These are phyloP conservation scores for Spicauda simplicius DNA, from an alignment of 2,888 invertebrate species.

Conservation along the genomic window DNA sequence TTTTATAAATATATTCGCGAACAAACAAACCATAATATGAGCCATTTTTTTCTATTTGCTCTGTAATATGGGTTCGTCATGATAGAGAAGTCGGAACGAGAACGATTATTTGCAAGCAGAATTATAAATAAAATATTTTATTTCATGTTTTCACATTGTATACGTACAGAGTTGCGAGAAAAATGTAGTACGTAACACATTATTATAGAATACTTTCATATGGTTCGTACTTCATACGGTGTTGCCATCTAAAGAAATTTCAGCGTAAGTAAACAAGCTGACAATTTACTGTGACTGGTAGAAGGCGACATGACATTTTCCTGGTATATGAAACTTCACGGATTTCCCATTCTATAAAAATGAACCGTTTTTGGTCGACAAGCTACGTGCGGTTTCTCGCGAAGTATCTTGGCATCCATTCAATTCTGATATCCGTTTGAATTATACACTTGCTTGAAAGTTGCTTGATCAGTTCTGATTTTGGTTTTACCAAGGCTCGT, in stretches of 20 bases:
- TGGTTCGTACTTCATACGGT: not conserved
- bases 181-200: too few relatives aligned
- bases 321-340: conserved; percentile 8
- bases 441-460: not conserved
- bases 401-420: conserved; percentile 23
- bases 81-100: too few relatives aligned
- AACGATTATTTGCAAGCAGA: too few relatives aligned
- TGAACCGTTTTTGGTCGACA: conserved; percentile 20
- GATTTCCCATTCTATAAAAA: conserved; percentile 17
- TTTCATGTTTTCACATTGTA: too few relatives aligned
- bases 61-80: too few relatives aligned
- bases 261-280: not conserved
- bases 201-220: too few relatives aligned
- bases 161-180: too few relatives aligned
- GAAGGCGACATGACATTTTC: not conserved
- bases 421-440: conserved; percentile 14
- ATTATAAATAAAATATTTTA: too few relatives aligned
- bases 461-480: not conserved
- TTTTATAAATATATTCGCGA: too few relatives aligned
- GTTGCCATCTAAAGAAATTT: not conserved
- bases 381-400: conserved; percentile 19
- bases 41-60: too few relatives aligned
- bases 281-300: not conserved
- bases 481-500: not conserved
- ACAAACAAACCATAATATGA: too few relatives aligned